A percentile compares a stretch with the other conserved stretches of the same genome.
Evolutionary conservation across 2,113 vertebrate genomes (phyloP).

Genomic region (Delphinus delphis): DNA sequence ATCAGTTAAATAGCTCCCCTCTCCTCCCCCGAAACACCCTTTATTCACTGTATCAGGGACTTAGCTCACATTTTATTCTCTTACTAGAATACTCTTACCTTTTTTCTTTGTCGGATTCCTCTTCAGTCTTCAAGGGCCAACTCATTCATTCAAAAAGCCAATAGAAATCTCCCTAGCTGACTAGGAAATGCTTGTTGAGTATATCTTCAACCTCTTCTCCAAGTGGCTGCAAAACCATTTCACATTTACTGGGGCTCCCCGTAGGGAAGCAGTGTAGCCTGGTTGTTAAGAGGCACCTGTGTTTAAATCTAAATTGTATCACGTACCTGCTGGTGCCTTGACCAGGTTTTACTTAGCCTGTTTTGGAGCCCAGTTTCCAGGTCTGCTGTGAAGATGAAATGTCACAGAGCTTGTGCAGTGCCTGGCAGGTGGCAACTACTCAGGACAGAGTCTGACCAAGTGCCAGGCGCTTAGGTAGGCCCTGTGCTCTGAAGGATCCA

Average conservation of each 20-base stretch:
- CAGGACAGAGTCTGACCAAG: not conserved
- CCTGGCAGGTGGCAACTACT: not conserved
- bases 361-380: not conserved
- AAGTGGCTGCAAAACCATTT: not conserved
- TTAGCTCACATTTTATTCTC: not conserved
- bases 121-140: not conserved
- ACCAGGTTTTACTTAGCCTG: not conserved
- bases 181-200: conserved; percentile 14
- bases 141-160: not conserved
- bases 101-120: conserved; percentile 16
- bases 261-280: not conserved
- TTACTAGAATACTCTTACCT: not conserved
- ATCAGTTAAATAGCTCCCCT: not conserved
- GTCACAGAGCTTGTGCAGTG: not conserved
- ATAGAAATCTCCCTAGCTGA: not conserved
- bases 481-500: not conserved
- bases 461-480: not conserved
- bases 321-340: not conserved
- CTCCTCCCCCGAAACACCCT: not conserved
- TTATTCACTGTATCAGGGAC: not conserved
- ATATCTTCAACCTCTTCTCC: not conserved
- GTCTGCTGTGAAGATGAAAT: not conserved
- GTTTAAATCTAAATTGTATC: not conserved
- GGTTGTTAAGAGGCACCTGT: not conserved
- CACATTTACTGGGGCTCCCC: not conserved